Evolutionary conservation across 2,888 invertebrate genomes (phyloP), one percentile per base, ranked within the genome.

Genomic region (Unio pictorum): DNA sequence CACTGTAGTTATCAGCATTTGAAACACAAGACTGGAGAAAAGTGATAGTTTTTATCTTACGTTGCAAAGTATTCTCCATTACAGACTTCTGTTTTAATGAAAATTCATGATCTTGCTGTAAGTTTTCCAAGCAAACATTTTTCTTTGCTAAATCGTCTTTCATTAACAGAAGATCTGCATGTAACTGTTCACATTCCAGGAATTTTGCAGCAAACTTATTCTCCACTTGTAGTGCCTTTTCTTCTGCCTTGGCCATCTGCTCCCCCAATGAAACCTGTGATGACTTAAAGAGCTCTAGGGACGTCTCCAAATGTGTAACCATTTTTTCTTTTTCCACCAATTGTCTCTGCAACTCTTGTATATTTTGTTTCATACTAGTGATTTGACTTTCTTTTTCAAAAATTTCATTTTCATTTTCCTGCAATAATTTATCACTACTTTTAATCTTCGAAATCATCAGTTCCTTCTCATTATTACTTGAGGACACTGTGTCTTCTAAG

Each of bases 391-490:
- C 45, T 45, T 15, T 45, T 45, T 11, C 45, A 11, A 45, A 45
- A 45, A 45, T 11, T 45, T 45, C 45, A 15, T 45, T 45, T 45
- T 45, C 15, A 0, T 15, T 45, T 45, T 45, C 11, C 45, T 45
- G 45, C 15, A 45, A 45, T 45, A 45, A 63, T 55, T 63, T 55
- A 54, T 63, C 63, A 4, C 63, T 54, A 17, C 28, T 55, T 23
- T 63, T 55, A 23, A 23, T 55, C 63, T 55, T 63, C 0, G n/a
- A 26, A 54, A 26, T 55, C 18, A 63, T 6, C 55, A 55, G 55
- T 63, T 63, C 63, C 54, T 45, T 63, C 15, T 54, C 26, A 54
- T 26, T 55, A 63, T 63, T 55, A 63, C 6, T 55, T 54, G 54
- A 55, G 18, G 8, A 26, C 55, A 55, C 26, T 63, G 55, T 55